phyloP scores from a whole-genome alignment of 2,113 vertebrate species.

The Otus sunia region DNA sequence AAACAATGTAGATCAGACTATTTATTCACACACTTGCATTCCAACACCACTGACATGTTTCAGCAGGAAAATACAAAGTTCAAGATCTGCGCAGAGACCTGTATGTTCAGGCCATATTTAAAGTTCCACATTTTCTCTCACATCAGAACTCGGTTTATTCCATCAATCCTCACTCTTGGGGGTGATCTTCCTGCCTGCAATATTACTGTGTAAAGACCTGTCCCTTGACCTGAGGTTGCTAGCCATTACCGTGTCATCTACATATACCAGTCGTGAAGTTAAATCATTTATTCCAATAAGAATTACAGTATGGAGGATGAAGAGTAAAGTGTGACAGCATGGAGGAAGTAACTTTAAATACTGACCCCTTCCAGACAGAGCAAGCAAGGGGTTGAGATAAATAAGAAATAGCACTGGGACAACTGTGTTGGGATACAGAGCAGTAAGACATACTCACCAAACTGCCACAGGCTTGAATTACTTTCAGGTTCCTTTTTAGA shows the following conservation, averaged over 20 bases:
- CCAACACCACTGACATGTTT: background rate
- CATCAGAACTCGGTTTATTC: background rate
- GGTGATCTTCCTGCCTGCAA: background rate
- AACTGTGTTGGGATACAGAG: background rate
- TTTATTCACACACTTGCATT: background rate
- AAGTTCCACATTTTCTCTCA: background rate
- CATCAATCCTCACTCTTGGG: accelerated
- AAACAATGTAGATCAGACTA: background rate
- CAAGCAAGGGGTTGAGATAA: background rate
- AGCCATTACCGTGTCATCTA: background rate
- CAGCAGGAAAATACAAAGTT: background rate
- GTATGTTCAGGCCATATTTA: background rate
- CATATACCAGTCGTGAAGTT: accelerated
- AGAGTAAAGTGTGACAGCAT: background rate
- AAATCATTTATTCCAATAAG: background rate
- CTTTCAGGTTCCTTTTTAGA: background rate
- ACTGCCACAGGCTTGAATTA: background rate
- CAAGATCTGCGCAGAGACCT: background rate
- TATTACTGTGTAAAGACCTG: background rate
- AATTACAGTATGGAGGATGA: background rate
- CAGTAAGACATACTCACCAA: accelerated
- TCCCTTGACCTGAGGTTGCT: background rate
- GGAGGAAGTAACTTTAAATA: background rate
- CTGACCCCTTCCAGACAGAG: background rate
- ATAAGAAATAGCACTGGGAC: background rate